Conservation (phyloP, 2,113 vertebrate species). For the Eretmochelys imbricata region DNA sequence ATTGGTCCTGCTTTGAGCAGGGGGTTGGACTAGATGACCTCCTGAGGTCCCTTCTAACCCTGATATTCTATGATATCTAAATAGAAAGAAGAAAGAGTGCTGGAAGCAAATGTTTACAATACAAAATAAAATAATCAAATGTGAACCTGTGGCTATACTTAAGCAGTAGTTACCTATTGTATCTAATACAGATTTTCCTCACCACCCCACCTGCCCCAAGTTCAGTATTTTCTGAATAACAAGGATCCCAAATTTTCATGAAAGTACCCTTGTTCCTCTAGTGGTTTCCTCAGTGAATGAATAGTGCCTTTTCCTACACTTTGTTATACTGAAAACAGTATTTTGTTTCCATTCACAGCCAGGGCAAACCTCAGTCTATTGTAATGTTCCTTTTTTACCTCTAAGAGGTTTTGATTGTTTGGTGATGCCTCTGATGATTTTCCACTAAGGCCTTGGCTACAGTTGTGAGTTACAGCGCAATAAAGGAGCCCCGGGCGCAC, state of each 20-base stretch:
- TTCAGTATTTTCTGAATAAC: not conserved
- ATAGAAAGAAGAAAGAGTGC: not conserved
- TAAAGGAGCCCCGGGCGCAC: too few relatives aligned
- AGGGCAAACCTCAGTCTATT: not conserved
- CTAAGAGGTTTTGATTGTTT: not conserved
- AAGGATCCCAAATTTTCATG: not conserved
- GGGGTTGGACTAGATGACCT: too few relatives aligned
- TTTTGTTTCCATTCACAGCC: not conserved
- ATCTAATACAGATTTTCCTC: not conserved
- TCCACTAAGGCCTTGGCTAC: too few relatives aligned
- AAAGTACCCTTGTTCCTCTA: not conserved
- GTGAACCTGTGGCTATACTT: not conserved
- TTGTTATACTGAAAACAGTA: not conserved
- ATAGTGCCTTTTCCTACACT: not conserved
- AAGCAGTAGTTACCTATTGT: not conserved
- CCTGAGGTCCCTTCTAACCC: too few relatives aligned
- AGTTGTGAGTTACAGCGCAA: too few relatives aligned
- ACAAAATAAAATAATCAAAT: not conserved
- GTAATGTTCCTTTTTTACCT: not conserved
- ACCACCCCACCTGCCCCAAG: not conserved
- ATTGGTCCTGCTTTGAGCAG: too few relatives aligned
- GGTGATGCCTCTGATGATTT: not conserved
- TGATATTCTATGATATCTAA: too few relatives aligned
- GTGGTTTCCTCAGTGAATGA: not conserved
- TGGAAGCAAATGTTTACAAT: not conserved